Conservation (phyloP, 2,888 invertebrate species). For the Acleris cristana region DNA sequence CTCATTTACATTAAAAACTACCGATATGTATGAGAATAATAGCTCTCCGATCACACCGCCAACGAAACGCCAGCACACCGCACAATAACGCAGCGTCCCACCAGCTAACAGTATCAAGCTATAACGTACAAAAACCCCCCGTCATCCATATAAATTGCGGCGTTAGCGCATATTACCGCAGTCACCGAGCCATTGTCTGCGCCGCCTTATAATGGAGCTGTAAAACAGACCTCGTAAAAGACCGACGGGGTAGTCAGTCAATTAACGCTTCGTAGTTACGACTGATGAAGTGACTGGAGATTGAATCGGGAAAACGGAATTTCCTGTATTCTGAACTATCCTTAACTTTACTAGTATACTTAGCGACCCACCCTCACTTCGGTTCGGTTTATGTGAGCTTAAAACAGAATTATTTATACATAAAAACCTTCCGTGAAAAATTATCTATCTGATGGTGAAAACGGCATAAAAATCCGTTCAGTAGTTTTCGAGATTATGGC, state of each 20-base stretch:
- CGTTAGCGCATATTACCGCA: constrained; percentile 35
- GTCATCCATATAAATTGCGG: constrained; percentile 57
- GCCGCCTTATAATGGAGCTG: constrained; percentile 52
- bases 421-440: too few relatives aligned
- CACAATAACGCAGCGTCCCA: constrained; percentile 26
- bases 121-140: constrained; percentile 43
- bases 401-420: too few relatives aligned
- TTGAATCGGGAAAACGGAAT: not conserved
- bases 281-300: not conserved
- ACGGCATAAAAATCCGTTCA: too few relatives aligned
- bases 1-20: too few relatives aligned
- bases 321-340: too few relatives aligned
- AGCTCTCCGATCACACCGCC: not conserved
- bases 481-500: too few relatives aligned
- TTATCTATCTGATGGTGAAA: too few relatives aligned
- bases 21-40: not conserved
- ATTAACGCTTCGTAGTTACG: constrained; percentile 58
- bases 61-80: not conserved
- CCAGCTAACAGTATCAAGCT: constrained; percentile 28
- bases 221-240: constrained; percentile 73
- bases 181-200: constrained; percentile 43
- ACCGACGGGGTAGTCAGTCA: constrained; percentile 64
- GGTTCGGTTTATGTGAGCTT: too few relatives aligned
- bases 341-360: too few relatives aligned
- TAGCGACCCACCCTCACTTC: too few relatives aligned